Evolutionary conservation across 2,113 vertebrate species (phyloP).

Genomic region (Toxostoma redivivum): DNA sequence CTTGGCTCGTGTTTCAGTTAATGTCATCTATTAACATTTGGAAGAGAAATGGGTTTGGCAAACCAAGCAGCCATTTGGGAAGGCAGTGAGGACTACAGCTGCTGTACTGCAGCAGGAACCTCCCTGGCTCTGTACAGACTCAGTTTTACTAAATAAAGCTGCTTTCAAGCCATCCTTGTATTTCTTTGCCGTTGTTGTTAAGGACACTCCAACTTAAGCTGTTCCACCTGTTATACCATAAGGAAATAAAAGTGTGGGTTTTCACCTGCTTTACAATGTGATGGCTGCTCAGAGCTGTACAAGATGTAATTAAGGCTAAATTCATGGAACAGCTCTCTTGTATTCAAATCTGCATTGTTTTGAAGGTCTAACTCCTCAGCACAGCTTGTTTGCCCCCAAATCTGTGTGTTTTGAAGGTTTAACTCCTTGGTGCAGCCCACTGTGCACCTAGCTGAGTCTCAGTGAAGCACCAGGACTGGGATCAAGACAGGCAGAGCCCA

Average conservation of each 20-base stretch:
- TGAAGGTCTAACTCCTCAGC: neutral
- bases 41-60: constrained; percentile 22
- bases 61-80: neutral
- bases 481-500: neutral
- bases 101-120: neutral
- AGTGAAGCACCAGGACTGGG: neutral
- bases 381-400: neutral
- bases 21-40: constrained; percentile 1
- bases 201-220: neutral
- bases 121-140: neutral
- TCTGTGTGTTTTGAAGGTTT: neutral
- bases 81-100: neutral
- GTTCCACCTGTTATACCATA: neutral
- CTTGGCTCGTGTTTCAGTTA: neutral
- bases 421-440: neutral
- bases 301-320: neutral
- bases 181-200: neutral
- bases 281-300: neutral
- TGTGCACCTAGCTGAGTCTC: neutral
- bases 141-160: neutral
- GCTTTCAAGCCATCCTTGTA: neutral
- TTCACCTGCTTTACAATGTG: neutral
- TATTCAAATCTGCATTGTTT: neutral
- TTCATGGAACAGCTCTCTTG: neutral
- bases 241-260: neutral